phyloP scores from a whole-genome alignment of 2,888 invertebrate species.

The Sarcophaga variegata region DNA sequence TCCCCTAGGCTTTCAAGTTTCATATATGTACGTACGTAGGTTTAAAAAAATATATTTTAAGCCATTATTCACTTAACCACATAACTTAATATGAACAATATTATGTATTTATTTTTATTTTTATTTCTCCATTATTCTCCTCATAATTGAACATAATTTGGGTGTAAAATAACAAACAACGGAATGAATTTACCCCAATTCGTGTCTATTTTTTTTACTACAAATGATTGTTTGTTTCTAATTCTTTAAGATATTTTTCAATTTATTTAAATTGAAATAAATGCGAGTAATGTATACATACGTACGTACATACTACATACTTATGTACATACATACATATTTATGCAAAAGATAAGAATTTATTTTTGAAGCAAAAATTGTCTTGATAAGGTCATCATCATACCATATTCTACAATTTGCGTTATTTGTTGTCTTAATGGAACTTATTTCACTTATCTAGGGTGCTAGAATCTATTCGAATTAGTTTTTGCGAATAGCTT shows the following conservation, averaged over 20 bases:
- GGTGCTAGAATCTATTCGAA: too few relatives aligned
- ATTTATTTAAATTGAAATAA: conserved; percentile 68
- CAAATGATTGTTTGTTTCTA: neutral
- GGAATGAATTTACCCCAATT: neutral
- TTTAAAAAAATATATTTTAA: too few relatives aligned
- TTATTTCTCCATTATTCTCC: neutral
- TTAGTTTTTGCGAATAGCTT: too few relatives aligned
- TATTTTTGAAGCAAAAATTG: too few relatives aligned
- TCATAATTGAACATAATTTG: neutral
- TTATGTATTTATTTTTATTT: neutral
- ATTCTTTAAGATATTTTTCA: conserved; percentile 27
- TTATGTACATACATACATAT: conserved; percentile 6
- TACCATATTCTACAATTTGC: too few relatives aligned
- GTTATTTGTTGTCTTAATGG: too few relatives aligned
- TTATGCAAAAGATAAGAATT: conserved; percentile 3
- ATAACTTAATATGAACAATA: neutral
- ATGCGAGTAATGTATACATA: neutral
- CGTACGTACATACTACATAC: too few relatives aligned
- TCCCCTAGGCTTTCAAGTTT: too few relatives aligned
- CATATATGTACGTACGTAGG: too few relatives aligned
- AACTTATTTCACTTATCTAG: too few relatives aligned
- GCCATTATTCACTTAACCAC: too few relatives aligned
- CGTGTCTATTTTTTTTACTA: neutral
- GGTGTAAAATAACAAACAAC: neutral
- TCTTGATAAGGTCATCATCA: too few relatives aligned